phyloP scores from a whole-genome alignment of 2,797 vertebrate species.

The Falco peregrinus region DNA sequence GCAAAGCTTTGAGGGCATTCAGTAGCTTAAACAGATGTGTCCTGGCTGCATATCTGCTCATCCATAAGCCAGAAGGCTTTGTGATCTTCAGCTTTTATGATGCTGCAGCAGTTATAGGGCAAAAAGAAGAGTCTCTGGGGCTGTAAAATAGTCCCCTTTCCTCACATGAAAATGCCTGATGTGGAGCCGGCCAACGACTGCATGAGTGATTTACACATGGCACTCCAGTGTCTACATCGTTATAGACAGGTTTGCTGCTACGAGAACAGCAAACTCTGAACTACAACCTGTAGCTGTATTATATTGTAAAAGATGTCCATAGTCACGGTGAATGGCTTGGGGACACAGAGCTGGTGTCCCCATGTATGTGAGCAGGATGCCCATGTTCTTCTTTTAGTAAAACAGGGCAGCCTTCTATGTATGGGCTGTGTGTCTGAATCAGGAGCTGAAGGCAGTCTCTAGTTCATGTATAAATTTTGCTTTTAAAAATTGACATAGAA shows the following conservation, averaged over 20 bases:
- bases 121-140: background rate
- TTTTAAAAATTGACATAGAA: background rate
- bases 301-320: background rate
- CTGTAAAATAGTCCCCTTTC: background rate
- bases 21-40: background rate
- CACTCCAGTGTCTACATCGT: background rate
- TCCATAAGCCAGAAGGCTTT: background rate
- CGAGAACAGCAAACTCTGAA: background rate
- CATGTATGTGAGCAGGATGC: background rate
- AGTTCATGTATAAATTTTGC: background rate
- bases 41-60: background rate
- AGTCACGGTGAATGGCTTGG: background rate
- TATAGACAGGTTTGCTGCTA: background rate
- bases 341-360: background rate
- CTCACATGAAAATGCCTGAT: background rate
- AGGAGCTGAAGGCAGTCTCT: background rate
- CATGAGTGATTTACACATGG: background rate
- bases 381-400: background rate
- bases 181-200: background rate
- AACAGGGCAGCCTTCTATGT: background rate
- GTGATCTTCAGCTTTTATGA: rapidly evolving
- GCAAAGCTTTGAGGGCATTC: background rate
- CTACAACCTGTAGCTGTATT: background rate
- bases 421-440: background rate
- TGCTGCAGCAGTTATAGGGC: background rate